These are phyloP conservation scores for Parnassius orleans DNA, from an alignment of 2,888 invertebrate genomes.

Conservation along the genomic window DNA sequence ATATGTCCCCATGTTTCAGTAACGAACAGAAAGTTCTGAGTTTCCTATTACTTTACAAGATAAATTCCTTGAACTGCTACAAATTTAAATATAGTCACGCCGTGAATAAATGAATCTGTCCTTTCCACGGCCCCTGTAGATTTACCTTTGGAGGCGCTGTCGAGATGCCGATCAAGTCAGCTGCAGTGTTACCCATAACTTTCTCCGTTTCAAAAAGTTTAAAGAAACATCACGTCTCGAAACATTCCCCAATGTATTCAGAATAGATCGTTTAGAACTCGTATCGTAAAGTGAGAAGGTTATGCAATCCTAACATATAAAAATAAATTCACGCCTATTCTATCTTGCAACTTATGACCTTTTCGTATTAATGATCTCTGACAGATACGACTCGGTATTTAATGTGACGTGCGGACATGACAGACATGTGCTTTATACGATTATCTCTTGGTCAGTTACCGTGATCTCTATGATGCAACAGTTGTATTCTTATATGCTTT, in stretches of 20 bases:
- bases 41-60: not conserved
- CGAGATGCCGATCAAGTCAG: conserved; percentile 18
- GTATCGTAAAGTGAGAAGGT: conserved; percentile 15
- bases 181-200: conserved; percentile 12
- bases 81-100: conserved; percentile 25
- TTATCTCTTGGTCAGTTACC: conserved; percentile 19
- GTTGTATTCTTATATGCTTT: not conserved
- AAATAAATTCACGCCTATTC: conserved; percentile 26
- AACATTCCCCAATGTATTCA: conserved; percentile 19
- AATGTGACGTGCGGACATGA: conserved; percentile 22
- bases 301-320: conserved; percentile 17
- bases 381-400: conserved; percentile 19
- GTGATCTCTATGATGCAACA: conserved; percentile 7
- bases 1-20: too few relatives aligned
- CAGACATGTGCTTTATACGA: conserved; percentile 14
- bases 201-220: conserved; percentile 16
- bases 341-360: conserved; percentile 17
- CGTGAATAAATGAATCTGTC: conserved; percentile 23
- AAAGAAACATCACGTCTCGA: conserved; percentile 17
- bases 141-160: conserved; percentile 7
- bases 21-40: too few relatives aligned
- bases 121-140: conserved; percentile 16
- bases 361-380: conserved; percentile 23
- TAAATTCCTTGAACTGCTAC: conserved; percentile 7
- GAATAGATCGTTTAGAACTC: conserved; percentile 22